Conservation (phyloP, 1,140 invertebrate genomes). For the Euborellia annulipes region DNA sequence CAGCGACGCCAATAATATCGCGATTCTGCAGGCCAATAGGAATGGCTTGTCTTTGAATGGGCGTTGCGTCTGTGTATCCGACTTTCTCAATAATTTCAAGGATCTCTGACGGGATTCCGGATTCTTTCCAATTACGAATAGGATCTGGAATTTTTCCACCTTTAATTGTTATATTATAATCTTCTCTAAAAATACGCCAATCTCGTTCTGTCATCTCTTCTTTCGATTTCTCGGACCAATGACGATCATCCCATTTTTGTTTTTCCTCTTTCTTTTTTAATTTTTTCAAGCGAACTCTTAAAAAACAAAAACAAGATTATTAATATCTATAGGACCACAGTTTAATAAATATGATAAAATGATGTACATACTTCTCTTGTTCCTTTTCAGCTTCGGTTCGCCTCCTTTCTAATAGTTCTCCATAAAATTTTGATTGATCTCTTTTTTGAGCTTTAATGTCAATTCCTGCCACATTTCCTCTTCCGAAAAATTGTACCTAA, state of each 20-base stretch:
- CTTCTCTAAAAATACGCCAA: slow-evolving; percentile 99
- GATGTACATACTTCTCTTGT: slow-evolving; percentile 76
- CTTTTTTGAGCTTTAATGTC: slow-evolving; percentile 95
- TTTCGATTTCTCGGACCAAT: slow-evolving; percentile 92
- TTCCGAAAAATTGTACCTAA: slow-evolving; percentile 84
- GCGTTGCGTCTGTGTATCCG: slow-evolving; percentile 96
- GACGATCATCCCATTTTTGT: slow-evolving; percentile 96
- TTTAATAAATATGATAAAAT: slow-evolving; percentile 4
- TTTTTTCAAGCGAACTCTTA: slow-evolving; percentile 72
- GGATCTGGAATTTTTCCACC: slow-evolving; percentile 93
- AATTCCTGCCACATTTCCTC: slow-evolving; percentile 95
- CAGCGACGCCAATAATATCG: slow-evolving; percentile 98
- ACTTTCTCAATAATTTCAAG: slow-evolving; percentile 90
- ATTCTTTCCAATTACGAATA: slow-evolving; percentile 89
- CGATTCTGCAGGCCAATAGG: slow-evolving; percentile 90
- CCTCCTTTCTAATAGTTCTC: slow-evolving; percentile 85
- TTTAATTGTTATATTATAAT: slow-evolving; percentile 98
- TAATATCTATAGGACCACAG: not conserved
- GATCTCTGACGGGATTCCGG: slow-evolving; percentile 78
- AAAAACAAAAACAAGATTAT: slow-evolving; percentile 16
- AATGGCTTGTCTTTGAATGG: slow-evolving; percentile 98
- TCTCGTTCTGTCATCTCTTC: slow-evolving; percentile 98
- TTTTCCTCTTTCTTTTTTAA: slow-evolving; percentile 93
- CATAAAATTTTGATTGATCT: slow-evolving; percentile 96
- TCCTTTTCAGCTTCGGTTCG: slow-evolving; percentile 94